phyloP scores from a whole-genome alignment of 2,888 invertebrate genomes.

The Melikaiella ostensackeni region DNA sequence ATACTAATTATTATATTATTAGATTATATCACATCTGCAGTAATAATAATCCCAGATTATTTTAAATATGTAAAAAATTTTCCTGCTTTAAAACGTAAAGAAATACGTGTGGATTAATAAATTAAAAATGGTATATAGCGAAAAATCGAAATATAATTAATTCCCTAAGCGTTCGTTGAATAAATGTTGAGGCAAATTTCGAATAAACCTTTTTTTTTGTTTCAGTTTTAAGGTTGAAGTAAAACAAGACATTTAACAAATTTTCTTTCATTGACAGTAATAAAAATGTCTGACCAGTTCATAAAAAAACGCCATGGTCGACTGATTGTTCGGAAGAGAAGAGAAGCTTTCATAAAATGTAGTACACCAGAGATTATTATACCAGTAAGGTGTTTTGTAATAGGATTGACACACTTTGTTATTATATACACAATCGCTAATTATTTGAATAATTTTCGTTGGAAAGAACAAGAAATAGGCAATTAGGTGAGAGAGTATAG shows the following conservation, averaged over 20 bases:
- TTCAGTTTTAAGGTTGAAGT: neutral
- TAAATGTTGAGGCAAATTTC: neutral
- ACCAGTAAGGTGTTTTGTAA: constrained; percentile 17
- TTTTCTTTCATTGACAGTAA: neutral
- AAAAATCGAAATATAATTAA: too few relatives aligned
- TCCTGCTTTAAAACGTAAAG: too few relatives aligned
- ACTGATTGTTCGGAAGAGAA: constrained; percentile 22
- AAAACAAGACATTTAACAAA: neutral
- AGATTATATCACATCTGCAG: neutral
- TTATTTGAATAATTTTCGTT: constrained; percentile 10
- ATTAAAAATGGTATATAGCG: too few relatives aligned
- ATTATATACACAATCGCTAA: constrained; percentile 5
- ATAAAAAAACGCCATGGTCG: neutral
- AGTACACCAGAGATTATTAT: neutral
- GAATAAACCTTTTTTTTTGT: neutral
- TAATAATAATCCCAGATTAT: too few relatives aligned
- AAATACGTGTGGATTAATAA: too few relatives aligned
- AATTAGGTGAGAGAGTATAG: neutral
- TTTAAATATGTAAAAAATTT: too few relatives aligned
- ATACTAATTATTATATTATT: neutral
- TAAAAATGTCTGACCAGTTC: neutral
- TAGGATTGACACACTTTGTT: constrained; percentile 27
- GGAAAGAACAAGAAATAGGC: neutral
- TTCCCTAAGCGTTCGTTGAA: too few relatives aligned
- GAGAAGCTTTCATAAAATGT: constrained; percentile 2